Conservation (phyloP, 2,888 invertebrate species). For the Strigamia crassipes region DNA sequence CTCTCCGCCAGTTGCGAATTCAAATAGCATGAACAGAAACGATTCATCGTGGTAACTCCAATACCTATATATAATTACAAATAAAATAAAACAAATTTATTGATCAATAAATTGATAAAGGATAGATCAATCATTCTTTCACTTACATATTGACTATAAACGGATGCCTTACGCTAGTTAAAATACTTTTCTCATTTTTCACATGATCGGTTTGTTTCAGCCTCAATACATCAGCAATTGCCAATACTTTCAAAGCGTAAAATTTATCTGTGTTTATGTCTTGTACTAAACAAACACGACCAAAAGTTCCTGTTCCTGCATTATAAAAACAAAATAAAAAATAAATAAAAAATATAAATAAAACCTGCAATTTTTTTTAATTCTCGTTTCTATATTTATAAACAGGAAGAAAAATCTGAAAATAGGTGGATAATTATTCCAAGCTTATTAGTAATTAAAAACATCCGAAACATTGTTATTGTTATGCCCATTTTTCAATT, state of each 20-base stretch:
- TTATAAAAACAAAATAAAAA: background rate
- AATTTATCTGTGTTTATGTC: conserved; percentile 80
- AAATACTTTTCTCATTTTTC: conserved; percentile 92
- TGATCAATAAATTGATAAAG: background rate
- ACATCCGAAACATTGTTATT: background rate
- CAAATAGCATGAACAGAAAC: conserved; percentile 94
- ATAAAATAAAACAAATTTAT: background rate
- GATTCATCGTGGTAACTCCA: conserved; percentile 90
- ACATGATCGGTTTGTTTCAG: conserved; percentile 97
- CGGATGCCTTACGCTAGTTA: conserved; percentile 88
- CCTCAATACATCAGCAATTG: conserved; percentile 90
- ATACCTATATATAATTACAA: conserved; percentile 65
- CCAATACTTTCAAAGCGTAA: conserved; percentile 91
- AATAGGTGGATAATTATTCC: background rate
- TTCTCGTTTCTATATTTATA: background rate
- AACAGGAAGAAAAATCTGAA: conserved; percentile 25
- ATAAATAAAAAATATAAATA: conserved; percentile 7
- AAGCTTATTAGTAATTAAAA: background rate
- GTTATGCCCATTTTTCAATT: too few species aligned
- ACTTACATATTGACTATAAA: conserved; percentile 93
- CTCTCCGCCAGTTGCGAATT: conserved; percentile 96
- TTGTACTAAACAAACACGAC: conserved; percentile 86
- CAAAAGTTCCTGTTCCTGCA: conserved; percentile 88
- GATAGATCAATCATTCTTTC: background rate
- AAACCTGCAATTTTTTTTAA: background rate